Evolutionary conservation across 2,797 vertebrate species (phyloP).

Genomic region (Eleutherodactylus coqui): DNA sequence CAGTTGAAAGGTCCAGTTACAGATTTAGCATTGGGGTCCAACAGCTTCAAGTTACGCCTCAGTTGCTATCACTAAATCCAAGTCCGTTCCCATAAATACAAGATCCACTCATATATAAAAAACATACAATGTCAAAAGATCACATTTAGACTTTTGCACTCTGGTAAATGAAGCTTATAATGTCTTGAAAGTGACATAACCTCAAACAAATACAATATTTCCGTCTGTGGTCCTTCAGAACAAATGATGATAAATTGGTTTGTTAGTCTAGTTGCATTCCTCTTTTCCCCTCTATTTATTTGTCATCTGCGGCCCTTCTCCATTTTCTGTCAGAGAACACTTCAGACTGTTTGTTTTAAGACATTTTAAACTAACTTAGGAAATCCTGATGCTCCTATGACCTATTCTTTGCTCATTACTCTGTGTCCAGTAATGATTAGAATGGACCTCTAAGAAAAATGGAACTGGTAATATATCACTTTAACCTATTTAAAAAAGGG

Average conservation of each 20-base stretch:
- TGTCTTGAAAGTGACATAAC: not conserved
- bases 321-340: conserved; percentile 30
- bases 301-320: conserved; percentile 21
- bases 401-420: not conserved
- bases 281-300: conserved; percentile 34
- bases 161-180: not conserved
- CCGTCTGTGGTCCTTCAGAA: conserved; percentile 29
- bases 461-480: not conserved
- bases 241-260: conserved; percentile 51
- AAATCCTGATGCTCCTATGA: conserved; percentile 7
- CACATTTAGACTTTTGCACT: conserved; percentile 23
- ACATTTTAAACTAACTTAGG: conserved; percentile 20
- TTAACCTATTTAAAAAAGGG: too few species aligned
- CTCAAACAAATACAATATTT: conserved; percentile 43
- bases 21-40: too few species aligned
- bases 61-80: not conserved
- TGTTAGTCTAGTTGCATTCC: conserved; percentile 32
- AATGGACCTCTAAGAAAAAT: not conserved
- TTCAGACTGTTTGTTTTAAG: conserved; percentile 40
- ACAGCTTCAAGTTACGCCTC: too few species aligned
- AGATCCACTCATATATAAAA: not conserved
- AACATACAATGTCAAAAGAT: not conserved
- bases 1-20: too few species aligned
- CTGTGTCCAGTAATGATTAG: not conserved
- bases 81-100: conserved; percentile 3